These are phyloP conservation scores for Bombyx mori DNA, from an alignment of 1,140 invertebrate genomes.

Conservation along the genomic window ASM3026992v2 NC_085110.1:1412001-1412500, in stretches of 20 bases:
- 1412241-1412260: background rate
- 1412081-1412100: conserved; percentile 17
- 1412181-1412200: conserved; percentile 62
- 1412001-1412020: too few species aligned
- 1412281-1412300: conserved; percentile 1
- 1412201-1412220: conserved; percentile 44
- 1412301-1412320: background rate
- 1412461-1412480: too few species aligned
- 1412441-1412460: too few species aligned
- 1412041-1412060: too few species aligned
- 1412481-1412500: too few species aligned
- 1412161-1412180: conserved; percentile 76
- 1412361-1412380: too few species aligned
- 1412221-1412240: conserved; percentile 1
- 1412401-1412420: too few species aligned
- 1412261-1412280: conserved; percentile 1
- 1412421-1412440: too few species aligned
- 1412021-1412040: too few species aligned
- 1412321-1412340: too few species aligned
- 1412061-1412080: background rate
- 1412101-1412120: conserved; percentile 78
- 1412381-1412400: too few species aligned
- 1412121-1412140: conserved; percentile 58
- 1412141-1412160: conserved; percentile 71
- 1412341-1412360: too few species aligned